A percentile compares a stretch with the other conserved stretches of the same genome.
phyloP scores from a whole-genome alignment of 2,797 vertebrate species.

The Acridotheres tristis region DNA sequence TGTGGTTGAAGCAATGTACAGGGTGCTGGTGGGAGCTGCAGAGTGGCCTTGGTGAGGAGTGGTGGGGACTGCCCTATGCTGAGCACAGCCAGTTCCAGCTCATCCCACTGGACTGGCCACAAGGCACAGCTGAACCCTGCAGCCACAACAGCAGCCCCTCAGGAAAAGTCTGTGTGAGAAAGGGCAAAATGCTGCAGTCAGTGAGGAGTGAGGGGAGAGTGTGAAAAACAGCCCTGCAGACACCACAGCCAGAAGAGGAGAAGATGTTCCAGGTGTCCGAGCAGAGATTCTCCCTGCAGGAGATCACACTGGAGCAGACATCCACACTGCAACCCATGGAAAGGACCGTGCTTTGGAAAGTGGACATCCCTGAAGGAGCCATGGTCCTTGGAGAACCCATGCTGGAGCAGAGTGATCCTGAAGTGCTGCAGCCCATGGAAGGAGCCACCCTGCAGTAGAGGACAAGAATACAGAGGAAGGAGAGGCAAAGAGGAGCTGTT shows the following conservation, averaged over 20 bases:
- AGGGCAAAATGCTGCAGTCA: not conserved
- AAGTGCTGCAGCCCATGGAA: not conserved
- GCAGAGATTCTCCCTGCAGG: not conserved
- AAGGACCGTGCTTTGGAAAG: not conserved
- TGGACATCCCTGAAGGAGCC: not conserved
- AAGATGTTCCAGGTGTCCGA: no score
- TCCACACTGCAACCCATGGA: not conserved
- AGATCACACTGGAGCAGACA: not conserved
- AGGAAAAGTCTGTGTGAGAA: not conserved
- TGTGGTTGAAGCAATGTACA: not conserved
- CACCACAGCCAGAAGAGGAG: not conserved
- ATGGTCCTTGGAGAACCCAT: rapidly evolving
- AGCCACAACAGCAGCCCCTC: not conserved
- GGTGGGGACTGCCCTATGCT: not conserved
- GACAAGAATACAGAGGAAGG: not conserved
- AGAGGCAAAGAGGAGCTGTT: not conserved
- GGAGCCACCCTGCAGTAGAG: not conserved
- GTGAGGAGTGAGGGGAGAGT: not conserved
- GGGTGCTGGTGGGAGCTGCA: not conserved
- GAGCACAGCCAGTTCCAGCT: not conserved
- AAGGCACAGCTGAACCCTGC: not conserved
- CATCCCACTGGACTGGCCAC: rapidly evolving
- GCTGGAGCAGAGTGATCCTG: not conserved
- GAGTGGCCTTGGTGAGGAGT: not conserved
- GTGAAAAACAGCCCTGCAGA: not conserved